A percentile compares a stretch with the other conserved stretches of the same genome.
phyloP scores from a whole-genome alignment of 2,113 vertebrate species.

The Solea senegalensis region DNA sequence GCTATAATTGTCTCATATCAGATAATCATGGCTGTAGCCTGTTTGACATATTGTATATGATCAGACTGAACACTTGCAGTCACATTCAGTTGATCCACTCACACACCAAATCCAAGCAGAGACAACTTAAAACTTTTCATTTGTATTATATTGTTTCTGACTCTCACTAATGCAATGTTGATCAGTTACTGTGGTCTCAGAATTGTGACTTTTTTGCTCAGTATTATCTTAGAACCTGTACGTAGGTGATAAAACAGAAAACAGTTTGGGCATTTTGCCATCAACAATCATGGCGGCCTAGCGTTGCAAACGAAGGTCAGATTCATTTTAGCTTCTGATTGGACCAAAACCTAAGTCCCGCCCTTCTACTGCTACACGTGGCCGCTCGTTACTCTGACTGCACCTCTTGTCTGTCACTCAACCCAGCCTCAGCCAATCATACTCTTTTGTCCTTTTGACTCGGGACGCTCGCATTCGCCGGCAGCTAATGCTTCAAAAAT shows the following conservation, averaged over 20 bases:
- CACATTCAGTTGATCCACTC: no score
- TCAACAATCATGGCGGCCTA: slow-evolving; percentile 40
- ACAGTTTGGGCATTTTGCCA: slow-evolving; percentile 27
- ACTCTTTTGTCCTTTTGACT: slow-evolving; percentile 72
- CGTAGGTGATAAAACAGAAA: neutral
- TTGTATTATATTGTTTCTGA: no score
- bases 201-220: no score
- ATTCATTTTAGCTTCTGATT: slow-evolving; percentile 47
- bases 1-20: no score
- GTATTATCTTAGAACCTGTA: neutral
- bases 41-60: no score
- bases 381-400: neutral
- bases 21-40: no score
- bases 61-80: no score
- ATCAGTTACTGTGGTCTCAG: no score
- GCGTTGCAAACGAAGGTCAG: slow-evolving; percentile 66
- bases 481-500: slow-evolving; percentile 32
- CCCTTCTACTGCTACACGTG: fast-evolving
- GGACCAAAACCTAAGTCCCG: neutral
- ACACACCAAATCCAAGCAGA: no score
- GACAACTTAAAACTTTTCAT: no score
- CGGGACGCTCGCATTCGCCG: slow-evolving; percentile 40
- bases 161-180: no score
- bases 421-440: slow-evolving; percentile 60
- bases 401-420: slow-evolving; percentile 32